Percentiles rank a stretch among this genome's conserved stretches.
phyloP scores from a whole-genome alignment of 64 coral and sea anemone genomes.

The Montipora capricornis region DNA sequence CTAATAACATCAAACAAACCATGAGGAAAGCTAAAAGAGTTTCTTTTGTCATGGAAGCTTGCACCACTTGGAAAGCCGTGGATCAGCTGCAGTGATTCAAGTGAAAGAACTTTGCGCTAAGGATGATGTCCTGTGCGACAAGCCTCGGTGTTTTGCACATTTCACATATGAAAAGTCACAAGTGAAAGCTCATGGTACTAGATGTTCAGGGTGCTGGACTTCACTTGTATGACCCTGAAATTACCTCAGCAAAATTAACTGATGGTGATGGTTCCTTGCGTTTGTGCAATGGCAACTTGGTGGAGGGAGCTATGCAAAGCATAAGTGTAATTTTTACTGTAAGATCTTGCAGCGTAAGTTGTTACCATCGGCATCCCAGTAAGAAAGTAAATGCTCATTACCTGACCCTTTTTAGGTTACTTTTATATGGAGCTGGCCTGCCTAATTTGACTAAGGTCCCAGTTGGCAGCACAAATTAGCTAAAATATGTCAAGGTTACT shows the following conservation, averaged over 20 bases:
- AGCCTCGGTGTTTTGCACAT: constrained; percentile 46
- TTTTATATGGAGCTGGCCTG: constrained; percentile 31
- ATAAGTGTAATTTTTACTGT: constrained; percentile 40
- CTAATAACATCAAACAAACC: too few relatives aligned
- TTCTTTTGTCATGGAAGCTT: too few relatives aligned
- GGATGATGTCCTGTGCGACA: constrained; percentile 23
- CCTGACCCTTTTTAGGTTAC: not conserved
- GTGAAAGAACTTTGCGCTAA: not conserved
- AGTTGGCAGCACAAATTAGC: constrained; percentile 45
- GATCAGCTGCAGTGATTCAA: too few relatives aligned
- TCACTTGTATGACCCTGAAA: constrained; percentile 60
- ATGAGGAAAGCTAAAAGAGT: too few relatives aligned
- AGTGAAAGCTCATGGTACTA: constrained; percentile 29
- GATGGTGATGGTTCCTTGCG: constrained; percentile 31
- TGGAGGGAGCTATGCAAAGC: not conserved
- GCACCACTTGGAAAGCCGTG: too few relatives aligned
- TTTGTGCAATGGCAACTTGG: constrained; percentile 62
- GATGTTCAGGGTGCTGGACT: constrained; percentile 43
- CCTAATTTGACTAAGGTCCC: constrained; percentile 29
- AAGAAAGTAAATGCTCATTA: constrained; percentile 16
- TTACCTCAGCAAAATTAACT: constrained; percentile 39
- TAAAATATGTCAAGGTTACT: constrained; percentile 21
- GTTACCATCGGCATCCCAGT: constrained; percentile 1
- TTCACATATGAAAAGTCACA: constrained; percentile 60
- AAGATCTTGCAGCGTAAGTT: not conserved